Conservation (phyloP, 2,113 vertebrate species). For the Pleuronectes platessa region DNA sequence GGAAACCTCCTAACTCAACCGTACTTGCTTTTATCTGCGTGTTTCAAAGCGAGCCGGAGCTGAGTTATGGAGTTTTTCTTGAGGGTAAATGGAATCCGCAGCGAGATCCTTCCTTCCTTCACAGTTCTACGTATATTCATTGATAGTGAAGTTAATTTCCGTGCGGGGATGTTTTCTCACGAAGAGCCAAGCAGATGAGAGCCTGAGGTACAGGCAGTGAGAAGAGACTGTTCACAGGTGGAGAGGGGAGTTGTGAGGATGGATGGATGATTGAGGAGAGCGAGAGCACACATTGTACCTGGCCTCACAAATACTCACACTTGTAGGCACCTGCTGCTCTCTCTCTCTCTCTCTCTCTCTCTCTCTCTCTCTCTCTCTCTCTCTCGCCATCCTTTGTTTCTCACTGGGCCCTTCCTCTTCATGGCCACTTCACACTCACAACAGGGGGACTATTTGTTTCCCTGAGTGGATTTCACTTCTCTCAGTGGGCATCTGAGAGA, state of each 20-base stretch:
- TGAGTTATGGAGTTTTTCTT: conserved; percentile 53
- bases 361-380: neutral
- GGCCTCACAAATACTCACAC: neutral
- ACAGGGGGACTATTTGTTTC: conserved; percentile 72
- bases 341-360: neutral
- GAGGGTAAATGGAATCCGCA: conserved; percentile 52
- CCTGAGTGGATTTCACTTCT: conserved; percentile 68
- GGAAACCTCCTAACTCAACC: conserved; percentile 59
- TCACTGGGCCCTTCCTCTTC: conserved; percentile 43
- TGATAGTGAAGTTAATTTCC: conserved; percentile 48
- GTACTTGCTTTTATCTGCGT: conserved; percentile 47
- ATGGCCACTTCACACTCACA: conserved; percentile 65
- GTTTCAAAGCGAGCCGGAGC: conserved; percentile 52
- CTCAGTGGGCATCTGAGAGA: conserved; percentile 67
- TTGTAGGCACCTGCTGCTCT: too few species aligned
- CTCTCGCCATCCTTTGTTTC: conserved; percentile 24
- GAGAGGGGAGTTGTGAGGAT: neutral
- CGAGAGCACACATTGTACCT: conserved; percentile 18
- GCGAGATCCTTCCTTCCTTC: conserved; percentile 53
- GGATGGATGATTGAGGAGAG: conserved; percentile 16
- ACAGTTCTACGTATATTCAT: conserved; percentile 41
- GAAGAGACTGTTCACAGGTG: neutral
- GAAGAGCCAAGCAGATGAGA: conserved; percentile 48
- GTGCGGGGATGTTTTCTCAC: conserved; percentile 23
- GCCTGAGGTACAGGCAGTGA: conserved; percentile 2